phyloP scores from a whole-genome alignment of 2,888 invertebrate species.

The Minunthozetes semirufus region DNA sequence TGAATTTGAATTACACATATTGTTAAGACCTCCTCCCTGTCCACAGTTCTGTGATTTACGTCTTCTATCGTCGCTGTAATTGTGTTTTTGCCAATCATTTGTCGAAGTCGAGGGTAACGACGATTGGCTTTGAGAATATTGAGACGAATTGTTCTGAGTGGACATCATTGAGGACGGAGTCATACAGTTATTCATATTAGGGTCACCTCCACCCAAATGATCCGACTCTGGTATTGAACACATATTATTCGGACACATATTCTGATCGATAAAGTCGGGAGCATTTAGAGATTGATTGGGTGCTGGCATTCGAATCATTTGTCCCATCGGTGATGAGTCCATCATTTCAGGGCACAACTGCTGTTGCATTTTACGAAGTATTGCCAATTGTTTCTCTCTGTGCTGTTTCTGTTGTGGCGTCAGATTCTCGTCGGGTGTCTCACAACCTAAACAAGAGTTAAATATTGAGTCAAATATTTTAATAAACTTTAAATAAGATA shows the following conservation, averaged over 20 bases:
- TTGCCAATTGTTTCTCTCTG: conserved; percentile 84
- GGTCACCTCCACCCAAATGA: conserved; percentile 4
- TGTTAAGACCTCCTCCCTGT: conserved; percentile 25
- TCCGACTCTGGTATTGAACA: conserved; percentile 25
- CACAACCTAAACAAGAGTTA: conserved; percentile 57
- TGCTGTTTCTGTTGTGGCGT: conserved; percentile 92
- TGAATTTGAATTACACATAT: background rate
- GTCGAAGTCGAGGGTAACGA: conserved; percentile 44
- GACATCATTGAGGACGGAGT: conserved; percentile 15
- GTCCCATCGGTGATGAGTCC: conserved; percentile 36
- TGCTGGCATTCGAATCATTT: conserved; percentile 15
- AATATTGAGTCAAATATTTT: background rate
- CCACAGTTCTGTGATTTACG: conserved; percentile 45
- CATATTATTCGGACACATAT: background rate
- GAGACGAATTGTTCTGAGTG: background rate
- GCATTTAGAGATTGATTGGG: conserved; percentile 16
- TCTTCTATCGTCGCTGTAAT: conserved; percentile 69
- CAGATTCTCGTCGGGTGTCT: conserved; percentile 90
- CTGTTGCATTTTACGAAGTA: conserved; percentile 83
- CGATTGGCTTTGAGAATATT: conserved; percentile 37
- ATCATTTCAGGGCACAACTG: conserved; percentile 71
- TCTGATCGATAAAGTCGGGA: conserved; percentile 18
- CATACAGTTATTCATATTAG: conserved; percentile 8
- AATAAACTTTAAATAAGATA: background rate
- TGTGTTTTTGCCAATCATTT: conserved; percentile 80